Percentiles rank a stretch among this genome's conserved stretches.
Evolutionary conservation across 2,797 vertebrate species (phyloP).

Genomic region (Megaceryle alcyon): DNA sequence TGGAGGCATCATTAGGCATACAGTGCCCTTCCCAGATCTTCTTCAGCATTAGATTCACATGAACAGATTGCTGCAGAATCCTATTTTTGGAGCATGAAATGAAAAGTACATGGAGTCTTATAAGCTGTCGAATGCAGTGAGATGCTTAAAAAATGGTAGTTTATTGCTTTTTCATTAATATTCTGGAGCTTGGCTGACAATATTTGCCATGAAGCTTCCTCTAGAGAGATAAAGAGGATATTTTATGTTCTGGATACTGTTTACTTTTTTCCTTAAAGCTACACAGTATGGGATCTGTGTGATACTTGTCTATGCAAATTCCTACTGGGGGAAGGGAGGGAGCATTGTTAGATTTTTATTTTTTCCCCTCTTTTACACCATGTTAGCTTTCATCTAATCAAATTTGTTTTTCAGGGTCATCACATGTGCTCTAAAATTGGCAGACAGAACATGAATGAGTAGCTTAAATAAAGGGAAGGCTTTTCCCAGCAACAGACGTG

Average conservation of each 20-base stretch:
- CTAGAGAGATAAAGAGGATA: not conserved
- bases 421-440: slow-evolving; percentile 43
- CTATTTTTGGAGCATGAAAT: not conserved
- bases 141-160: not conserved
- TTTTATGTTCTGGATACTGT: not conserved
- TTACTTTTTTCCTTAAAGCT: not conserved
- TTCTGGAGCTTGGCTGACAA: not conserved
- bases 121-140: not conserved
- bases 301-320: not conserved
- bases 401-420: slow-evolving; percentile 40
- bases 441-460: slow-evolving; percentile 37
- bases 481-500: slow-evolving; percentile 47
- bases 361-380: not conserved
- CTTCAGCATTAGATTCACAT: not conserved
- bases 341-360: not conserved
- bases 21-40: not conserved
- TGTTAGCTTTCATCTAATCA: slow-evolving; percentile 26
- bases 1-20: not conserved
- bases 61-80: not conserved
- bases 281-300: not conserved
- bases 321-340: not conserved
- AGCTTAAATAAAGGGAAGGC: slow-evolving; percentile 49
- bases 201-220: not conserved
- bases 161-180: not conserved
- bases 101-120: not conserved